A percentile compares a stretch with the other conserved stretches of the same genome.
These are phyloP conservation scores for Hyperoodon ampullatus DNA, from an alignment of 2,113 vertebrate genomes.

Conservation along the genomic window DNA sequence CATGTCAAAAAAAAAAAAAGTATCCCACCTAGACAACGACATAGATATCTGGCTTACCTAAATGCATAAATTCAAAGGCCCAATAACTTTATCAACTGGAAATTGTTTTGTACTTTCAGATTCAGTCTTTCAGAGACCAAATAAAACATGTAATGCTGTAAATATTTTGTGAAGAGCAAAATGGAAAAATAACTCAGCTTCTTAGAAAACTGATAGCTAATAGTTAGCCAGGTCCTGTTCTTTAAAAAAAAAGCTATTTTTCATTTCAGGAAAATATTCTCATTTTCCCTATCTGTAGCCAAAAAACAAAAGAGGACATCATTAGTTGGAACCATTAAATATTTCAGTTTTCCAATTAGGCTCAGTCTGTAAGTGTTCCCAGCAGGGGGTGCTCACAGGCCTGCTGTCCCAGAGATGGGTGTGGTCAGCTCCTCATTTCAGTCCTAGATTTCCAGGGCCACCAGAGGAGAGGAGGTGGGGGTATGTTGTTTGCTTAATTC, in stretches of 20 bases:
- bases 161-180: conserved; percentile 71
- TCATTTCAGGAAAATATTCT: background rate
- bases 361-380: conserved; percentile 68
- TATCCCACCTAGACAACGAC: conserved; percentile 4
- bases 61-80: conserved; percentile 15
- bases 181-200: conserved; percentile 69
- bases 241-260: conserved; percentile 12
- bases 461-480: background rate
- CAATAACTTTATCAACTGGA: conserved; percentile 38
- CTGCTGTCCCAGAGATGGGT: background rate
- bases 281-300: conserved; percentile 20
- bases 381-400: conserved; percentile 40
- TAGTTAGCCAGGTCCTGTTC: conserved; percentile 58
- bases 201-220: conserved; percentile 73
- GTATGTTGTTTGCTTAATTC: background rate
- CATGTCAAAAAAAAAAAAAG: conserved; percentile 68
- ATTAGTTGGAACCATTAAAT: conserved; percentile 40
- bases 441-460: background rate
- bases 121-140: conserved; percentile 13
- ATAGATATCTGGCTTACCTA: conserved; percentile 47
- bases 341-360: conserved; percentile 43
- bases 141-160: conserved; percentile 42
- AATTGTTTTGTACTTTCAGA: conserved; percentile 51
- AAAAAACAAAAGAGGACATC: conserved; percentile 77
- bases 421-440: background rate